Evolutionary conservation across 2,797 vertebrate species (phyloP).

Genomic region (Vireo griseus): DNA sequence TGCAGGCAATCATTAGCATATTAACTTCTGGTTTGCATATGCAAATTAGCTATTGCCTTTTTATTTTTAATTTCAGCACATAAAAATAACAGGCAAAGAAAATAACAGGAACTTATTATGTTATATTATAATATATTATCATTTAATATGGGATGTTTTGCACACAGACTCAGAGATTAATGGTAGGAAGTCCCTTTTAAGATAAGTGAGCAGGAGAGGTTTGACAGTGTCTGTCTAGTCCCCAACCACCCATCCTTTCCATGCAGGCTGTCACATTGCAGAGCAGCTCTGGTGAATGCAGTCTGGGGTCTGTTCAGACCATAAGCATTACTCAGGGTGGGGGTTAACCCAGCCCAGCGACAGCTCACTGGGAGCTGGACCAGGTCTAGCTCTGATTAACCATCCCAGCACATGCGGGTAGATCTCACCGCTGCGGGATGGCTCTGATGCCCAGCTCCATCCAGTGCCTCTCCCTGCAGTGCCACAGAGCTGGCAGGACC

Average conservation of each 20-base stretch:
- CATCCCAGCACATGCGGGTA: accelerated
- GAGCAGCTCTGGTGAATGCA: background rate
- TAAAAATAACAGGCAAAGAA: background rate
- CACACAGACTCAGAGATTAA: background rate
- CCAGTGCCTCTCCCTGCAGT: background rate
- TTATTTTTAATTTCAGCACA: background rate
- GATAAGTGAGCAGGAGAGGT: background rate
- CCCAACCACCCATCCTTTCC: background rate
- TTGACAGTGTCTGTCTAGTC: background rate
- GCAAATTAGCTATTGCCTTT: background rate
- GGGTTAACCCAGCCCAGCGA: background rate
- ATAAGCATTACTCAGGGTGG: background rate
- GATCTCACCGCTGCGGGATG: accelerated
- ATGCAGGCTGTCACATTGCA: background rate
- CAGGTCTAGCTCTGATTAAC: background rate
- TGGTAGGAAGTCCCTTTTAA: background rate
- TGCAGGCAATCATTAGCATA: background rate
- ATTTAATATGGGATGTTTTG: background rate
- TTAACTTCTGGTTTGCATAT: background rate
- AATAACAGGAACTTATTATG: background rate
- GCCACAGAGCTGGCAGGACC: background rate
- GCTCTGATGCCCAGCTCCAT: background rate
- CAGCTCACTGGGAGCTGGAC: accelerated
- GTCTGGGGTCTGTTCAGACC: accelerated
- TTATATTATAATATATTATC: background rate